Base-by-base conservation (phyloP, 2,888 invertebrate genomes). In the Hemicrepidius hirtus region DNA sequence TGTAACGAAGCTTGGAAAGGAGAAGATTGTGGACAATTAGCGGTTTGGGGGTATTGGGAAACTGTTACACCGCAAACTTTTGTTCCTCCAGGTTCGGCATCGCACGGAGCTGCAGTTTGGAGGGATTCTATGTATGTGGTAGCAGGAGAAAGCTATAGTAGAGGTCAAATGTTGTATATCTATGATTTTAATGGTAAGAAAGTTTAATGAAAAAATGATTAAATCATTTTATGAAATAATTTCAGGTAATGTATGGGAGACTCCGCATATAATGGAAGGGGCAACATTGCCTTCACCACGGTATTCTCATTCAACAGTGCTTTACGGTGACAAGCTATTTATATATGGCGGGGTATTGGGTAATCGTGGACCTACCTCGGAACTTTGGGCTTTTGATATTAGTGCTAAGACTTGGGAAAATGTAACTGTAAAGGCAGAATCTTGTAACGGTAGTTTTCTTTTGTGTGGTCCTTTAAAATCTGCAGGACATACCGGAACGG, bases 401-500 rank as follows among this genome's bases (percentile, higher is more conserved):
- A 91, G 90, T 64, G 91, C 92, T 1, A 92, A 92, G 79, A 89
- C 90, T 24, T 98, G 98, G 98, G 92, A 92, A 80, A 95, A 95
- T 84, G 92, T 94, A 7, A 95, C 95, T 0, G 95, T 95, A 0
- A 89, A 90, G 74, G 86, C 84, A 0, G 84, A 84, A 69, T 80
- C 84, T 0, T 86, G 86, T 73, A 86, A 85, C 71, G 83, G 82
- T 16, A 84, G 84, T 76, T 82, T 78, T 73, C 71, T 85, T 37
- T 81, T 85, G 76, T 86, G 86, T 77, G 87, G 90, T 0, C 90
- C 90, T 0, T 86, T 93, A 0, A 91, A 90, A 77, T 88, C 96
- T 12, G 95, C 96, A 0, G 99, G 99, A 0, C 99, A 99, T 84
- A 94, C 97, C 0, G 96, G 98, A 0, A 97, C 97, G n/a, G 86